phyloP scores from a whole-genome alignment of 2,888 invertebrate genomes.

The Ceramica pisi region DNA sequence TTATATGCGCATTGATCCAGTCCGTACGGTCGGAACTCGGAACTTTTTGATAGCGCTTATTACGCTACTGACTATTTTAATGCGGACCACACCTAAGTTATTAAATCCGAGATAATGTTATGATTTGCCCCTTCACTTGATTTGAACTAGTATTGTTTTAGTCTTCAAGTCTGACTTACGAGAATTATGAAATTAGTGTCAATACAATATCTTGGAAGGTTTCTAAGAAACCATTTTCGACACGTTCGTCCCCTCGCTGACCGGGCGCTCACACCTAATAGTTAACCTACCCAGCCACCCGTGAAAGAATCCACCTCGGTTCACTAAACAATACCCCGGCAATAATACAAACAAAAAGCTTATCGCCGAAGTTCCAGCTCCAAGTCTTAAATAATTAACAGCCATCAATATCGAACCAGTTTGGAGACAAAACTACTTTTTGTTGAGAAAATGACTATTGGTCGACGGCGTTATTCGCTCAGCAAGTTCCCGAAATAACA shows the following conservation, averaged over 20 bases:
- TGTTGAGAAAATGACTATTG: conserved; percentile 58
- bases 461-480: conserved; percentile 40
- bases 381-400: conserved; percentile 53
- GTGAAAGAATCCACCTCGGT: conserved; percentile 58
- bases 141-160: neutral
- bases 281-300: conserved; percentile 58
- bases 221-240: conserved; percentile 61
- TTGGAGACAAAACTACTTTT: conserved; percentile 62
- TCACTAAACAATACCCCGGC: conserved; percentile 50
- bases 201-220: conserved; percentile 52
- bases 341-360: conserved; percentile 30
- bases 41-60: no score
- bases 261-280: conserved; percentile 52
- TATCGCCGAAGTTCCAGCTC: conserved; percentile 29
- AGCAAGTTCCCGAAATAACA: conserved; percentile 75
- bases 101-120: neutral
- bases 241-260: conserved; percentile 55
- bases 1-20: neutral
- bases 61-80: neutral
- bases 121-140: neutral
- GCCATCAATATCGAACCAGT: conserved; percentile 49
- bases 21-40: neutral
- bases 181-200: conserved; percentile 12
- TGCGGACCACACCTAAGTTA: neutral
- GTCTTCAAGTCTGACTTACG: neutral